phyloP scores from a whole-genome alignment of 2,797 vertebrate genomes.

The Rachycentron canadum region DNA sequence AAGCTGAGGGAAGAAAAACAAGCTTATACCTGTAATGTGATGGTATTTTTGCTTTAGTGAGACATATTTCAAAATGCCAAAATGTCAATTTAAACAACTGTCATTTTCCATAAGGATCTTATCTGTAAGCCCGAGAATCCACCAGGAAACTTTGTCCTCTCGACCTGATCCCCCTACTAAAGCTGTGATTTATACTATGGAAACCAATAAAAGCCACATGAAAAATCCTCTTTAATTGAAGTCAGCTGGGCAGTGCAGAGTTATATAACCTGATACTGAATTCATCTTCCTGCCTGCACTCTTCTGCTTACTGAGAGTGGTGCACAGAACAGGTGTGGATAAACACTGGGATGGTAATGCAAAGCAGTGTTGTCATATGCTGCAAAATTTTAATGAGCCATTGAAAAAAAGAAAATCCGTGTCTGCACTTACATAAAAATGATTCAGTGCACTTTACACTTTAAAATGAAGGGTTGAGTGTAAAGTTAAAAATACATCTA shows the following conservation, averaged over 20 bases:
- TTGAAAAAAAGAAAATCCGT: neutral
- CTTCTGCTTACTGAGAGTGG: constrained; percentile 32
- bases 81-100: constrained; percentile 4
- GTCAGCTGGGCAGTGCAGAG: constrained; percentile 54
- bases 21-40: neutral
- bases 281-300: constrained; percentile 45
- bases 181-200: constrained; percentile 49
- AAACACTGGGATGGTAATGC: neutral
- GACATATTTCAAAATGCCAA: neutral
- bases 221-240: constrained; percentile 63
- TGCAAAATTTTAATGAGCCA: neutral
- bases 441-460: too few relatives aligned
- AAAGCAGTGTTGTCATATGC: neutral
- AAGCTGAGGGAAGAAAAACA: neutral
- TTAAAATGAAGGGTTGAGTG: neutral
- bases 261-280: constrained; percentile 69
- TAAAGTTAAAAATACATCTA: constrained; percentile 5
- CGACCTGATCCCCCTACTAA: constrained; percentile 33
- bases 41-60: neutral
- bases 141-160: constrained; percentile 8
- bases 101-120: constrained; percentile 13
- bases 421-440: neutral
- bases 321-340: constrained; percentile 6
- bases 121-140: constrained; percentile 13
- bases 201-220: constrained; percentile 49